These are phyloP conservation scores for Fopius arisanus DNA, from an alignment of 1,140 invertebrate species.

Conservation along the genomic window DNA sequence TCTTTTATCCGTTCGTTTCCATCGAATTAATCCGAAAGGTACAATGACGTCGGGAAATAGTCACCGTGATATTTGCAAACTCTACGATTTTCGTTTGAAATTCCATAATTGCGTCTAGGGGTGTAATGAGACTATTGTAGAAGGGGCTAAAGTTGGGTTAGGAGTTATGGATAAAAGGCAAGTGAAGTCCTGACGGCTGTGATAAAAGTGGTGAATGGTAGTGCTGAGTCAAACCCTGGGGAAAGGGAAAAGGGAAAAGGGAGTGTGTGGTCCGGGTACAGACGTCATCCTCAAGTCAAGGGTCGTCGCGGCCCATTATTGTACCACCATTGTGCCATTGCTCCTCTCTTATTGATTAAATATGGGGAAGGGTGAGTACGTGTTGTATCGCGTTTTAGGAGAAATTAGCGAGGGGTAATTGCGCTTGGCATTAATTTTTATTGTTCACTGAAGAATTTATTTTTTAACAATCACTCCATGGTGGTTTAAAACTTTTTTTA, in stretches of 20 bases:
- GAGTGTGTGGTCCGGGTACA: slow-evolving; percentile 18
- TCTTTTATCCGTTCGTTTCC: neutral
- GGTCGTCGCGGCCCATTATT: slow-evolving; percentile 46
- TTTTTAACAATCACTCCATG: too few relatives aligned
- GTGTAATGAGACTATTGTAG: slow-evolving; percentile 52
- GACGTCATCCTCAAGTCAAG: slow-evolving; percentile 41
- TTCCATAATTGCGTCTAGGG: slow-evolving; percentile 23
- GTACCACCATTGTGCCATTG: slow-evolving; percentile 41
- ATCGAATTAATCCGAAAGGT: neutral
- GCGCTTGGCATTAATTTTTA: too few relatives aligned
- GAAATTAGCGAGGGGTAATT: too few relatives aligned
- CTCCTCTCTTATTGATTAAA: slow-evolving; percentile 38
- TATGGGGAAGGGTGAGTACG: neutral
- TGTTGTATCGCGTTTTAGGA: neutral
- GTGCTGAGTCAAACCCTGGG: slow-evolving; percentile 50
- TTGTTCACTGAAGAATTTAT: too few relatives aligned
- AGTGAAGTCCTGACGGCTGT: slow-evolving; percentile 39
- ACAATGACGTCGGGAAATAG: slow-evolving; percentile 11
- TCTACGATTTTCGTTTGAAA: neutral
- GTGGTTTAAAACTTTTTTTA: too few relatives aligned
- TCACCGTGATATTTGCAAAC: neutral
- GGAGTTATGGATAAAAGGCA: slow-evolving; percentile 15
- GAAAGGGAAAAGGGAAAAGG: slow-evolving; percentile 18
- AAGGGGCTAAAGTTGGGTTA: slow-evolving; percentile 25
- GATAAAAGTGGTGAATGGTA: slow-evolving; percentile 48